phyloP scores from a whole-genome alignment of 2,888 invertebrate species.

The Troides helena region DNA sequence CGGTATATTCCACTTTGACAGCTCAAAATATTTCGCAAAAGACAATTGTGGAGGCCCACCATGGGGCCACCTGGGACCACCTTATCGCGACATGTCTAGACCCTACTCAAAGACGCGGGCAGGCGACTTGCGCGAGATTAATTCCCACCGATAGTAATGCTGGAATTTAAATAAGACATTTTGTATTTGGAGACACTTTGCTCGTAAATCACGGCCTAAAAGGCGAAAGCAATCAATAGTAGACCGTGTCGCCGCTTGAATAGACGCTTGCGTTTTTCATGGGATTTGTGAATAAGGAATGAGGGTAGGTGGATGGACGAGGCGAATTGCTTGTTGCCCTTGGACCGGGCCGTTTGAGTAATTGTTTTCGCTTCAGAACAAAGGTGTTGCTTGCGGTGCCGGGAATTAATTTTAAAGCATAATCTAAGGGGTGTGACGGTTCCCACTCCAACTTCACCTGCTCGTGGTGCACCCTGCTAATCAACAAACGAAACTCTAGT shows the following conservation, averaged over 20 bases:
- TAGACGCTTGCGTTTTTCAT: conserved; percentile 16
- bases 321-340: conserved; percentile 11
- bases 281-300: conserved; percentile 13
- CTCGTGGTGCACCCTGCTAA: no score
- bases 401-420: no score
- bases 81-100: conserved; percentile 28
- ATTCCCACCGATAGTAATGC: conserved; percentile 31
- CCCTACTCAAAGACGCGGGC: conserved; percentile 36
- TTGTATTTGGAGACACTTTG: conserved; percentile 17
- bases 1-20: conserved; percentile 19
- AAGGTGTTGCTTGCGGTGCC: neutral
- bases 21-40: conserved; percentile 25
- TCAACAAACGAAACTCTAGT: no score
- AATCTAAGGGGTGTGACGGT: no score
- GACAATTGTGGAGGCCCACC: conserved; percentile 11
- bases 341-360: conserved; percentile 2
- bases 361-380: neutral
- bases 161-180: conserved; percentile 29
- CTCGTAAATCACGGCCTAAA: conserved; percentile 25
- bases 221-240: conserved; percentile 19
- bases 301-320: conserved; percentile 6
- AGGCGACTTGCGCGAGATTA: conserved; percentile 33
- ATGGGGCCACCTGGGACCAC: conserved; percentile 21
- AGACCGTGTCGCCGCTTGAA: conserved; percentile 17
- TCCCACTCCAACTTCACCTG: no score